Base-by-base conservation (phyloP, 2,888 invertebrate genomes). In the Melanostoma scalare region DNA sequence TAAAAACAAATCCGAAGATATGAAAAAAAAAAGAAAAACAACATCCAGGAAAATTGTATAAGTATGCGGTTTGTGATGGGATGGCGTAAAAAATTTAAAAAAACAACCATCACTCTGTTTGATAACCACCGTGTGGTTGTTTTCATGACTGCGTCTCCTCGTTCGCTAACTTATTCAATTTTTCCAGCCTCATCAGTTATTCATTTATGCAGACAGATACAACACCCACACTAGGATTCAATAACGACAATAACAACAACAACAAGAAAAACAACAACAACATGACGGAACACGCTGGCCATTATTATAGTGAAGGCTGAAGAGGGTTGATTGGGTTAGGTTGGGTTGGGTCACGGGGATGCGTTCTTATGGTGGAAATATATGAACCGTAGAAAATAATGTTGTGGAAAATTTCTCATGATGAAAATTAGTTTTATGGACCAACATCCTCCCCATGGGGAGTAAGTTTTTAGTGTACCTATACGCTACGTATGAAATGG, bases 321-420 rank as follows among this genome's bases (percentile, higher is more conserved):
- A 42, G 42, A 55, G 35, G 38, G 68, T 46, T 61, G 5, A 38
- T 31, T 44, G 9, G 63, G 36, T 63, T 50, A 48, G n/a, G 38
- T 31, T 50, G 61, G 75, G 63, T 65, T 55, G 56, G 33, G 52
- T 38, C 50, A 52, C 53, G 55, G 35, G 44, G 69, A 78, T 69
- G 79, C 74, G 55, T 75, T 84, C 30, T 9, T 69, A 67, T 56
- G 35, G 10, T 33, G 36, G 71, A 53, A 67, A 65, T 79, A 84
- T 84, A 74, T 79, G 67, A 50, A 72, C 72, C 67, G 72, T 50
- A 72, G 67, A 79, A 79, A 71, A 79, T 79, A 84, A 84, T 84
- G 84, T 75, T 79, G 79, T 84, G 84, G 84, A 84, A 84, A 84
- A 84, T 84, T 74, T 56, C 74, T 75, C 55, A 48, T 84, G 79